phyloP scores from a whole-genome alignment of 2,888 invertebrate genomes.

The Muschampia plurimacula region DNA sequence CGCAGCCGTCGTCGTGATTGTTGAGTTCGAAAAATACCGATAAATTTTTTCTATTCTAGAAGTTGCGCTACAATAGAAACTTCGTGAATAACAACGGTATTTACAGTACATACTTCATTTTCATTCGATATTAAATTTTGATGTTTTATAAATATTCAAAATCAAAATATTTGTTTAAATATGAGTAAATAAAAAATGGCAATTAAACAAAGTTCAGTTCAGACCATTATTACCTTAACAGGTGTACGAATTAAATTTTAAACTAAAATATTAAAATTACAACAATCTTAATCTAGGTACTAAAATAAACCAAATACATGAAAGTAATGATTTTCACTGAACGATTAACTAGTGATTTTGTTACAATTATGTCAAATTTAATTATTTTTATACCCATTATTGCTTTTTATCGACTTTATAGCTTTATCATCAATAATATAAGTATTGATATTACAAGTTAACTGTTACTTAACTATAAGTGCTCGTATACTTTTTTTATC shows the following conservation, averaged over 20 bases:
- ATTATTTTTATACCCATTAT: no score
- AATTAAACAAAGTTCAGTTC: no score
- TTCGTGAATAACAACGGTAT: background rate
- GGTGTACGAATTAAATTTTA: no score
- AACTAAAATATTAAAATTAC: no score
- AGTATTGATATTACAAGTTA: background rate
- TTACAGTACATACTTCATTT: background rate
- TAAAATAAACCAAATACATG: no score
- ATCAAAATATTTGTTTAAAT: background rate
- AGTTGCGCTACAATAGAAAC: slow-evolving; percentile 12
- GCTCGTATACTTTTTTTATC: background rate
- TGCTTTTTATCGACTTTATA: no score
- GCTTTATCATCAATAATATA: background rate
- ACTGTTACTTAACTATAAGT: background rate
- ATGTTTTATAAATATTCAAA: slow-evolving; percentile 4
- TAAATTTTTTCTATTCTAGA: slow-evolving; percentile 12
- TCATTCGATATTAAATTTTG: background rate
- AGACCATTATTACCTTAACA: no score
- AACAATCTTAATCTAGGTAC: no score
- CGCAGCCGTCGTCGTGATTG: slow-evolving; percentile 13
- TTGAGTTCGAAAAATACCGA: slow-evolving; percentile 23
- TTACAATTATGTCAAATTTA: no score
- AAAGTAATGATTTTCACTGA: no score
- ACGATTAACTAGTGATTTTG: no score
- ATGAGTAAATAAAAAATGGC: background rate